A percentile compares a stretch with the other conserved stretches of the same genome.
Evolutionary conservation across 1,140 invertebrate genomes (phyloP).

Genomic region (Dendrolimus punctatus): DNA sequence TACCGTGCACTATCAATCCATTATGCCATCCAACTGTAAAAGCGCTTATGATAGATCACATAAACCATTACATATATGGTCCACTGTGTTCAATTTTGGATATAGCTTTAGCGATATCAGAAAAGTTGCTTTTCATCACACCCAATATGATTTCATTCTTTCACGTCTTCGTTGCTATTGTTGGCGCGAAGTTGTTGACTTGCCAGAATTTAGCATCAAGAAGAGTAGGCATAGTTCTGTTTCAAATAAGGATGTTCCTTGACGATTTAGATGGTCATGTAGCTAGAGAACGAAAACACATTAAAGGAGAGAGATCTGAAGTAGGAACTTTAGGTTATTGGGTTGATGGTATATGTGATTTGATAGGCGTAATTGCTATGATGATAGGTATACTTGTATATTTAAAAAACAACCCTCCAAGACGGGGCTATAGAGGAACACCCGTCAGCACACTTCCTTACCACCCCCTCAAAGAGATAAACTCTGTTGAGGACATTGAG

Average conservation of each 20-base stretch:
- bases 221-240: conserved; percentile 79
- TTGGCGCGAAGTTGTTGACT: conserved; percentile 79
- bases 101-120: conserved; percentile 75
- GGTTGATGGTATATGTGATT: conserved; percentile 83
- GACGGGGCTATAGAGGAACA: conserved; percentile 77
- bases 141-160: conserved; percentile 85
- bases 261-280: conserved; percentile 88
- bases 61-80: conserved; percentile 84
- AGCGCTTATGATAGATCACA: conserved; percentile 81
- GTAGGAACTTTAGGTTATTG: conserved; percentile 81
- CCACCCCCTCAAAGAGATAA: conserved; percentile 65
- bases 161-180: conserved; percentile 80
- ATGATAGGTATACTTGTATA: conserved; percentile 77
- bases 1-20: conserved; percentile 80
- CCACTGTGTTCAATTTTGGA: conserved; percentile 79
- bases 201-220: conserved; percentile 78
- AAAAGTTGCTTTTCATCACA: conserved; percentile 76
- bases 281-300: conserved; percentile 78
- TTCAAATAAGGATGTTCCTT: conserved; percentile 83
- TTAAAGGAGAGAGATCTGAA: conserved; percentile 80
- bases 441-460: conserved; percentile 60
- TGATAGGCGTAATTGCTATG: conserved; percentile 79
- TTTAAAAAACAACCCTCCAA: conserved; percentile 78
- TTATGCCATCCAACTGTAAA: conserved; percentile 84
- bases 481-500: conserved; percentile 60